Evolutionary conservation across 1,140 invertebrate genomes (phyloP).

Genomic region (Drosophila melanogaster): DNA sequence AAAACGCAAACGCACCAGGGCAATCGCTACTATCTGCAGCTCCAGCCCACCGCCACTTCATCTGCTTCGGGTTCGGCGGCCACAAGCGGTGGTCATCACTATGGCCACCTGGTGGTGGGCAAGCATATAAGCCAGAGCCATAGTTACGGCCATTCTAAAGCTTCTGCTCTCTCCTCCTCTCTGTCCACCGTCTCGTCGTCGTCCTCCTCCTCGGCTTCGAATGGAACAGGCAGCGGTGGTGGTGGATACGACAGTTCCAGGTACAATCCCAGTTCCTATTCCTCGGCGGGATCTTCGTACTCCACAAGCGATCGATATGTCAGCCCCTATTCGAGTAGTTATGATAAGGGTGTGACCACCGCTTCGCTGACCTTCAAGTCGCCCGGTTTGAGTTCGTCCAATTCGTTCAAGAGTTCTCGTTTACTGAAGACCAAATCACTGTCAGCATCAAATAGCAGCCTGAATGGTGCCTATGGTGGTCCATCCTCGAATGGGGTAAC

Average conservation of each 20-base stretch:
- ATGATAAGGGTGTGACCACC: conserved; percentile 84
- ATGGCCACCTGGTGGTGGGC: conserved; percentile 67
- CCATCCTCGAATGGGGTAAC: conserved; percentile 13
- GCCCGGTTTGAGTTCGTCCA: conserved; percentile 61
- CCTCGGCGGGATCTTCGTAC: conserved; percentile 41
- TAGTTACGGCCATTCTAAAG: conserved; percentile 63
- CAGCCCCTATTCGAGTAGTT: conserved; percentile 79
- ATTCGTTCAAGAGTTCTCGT: conserved; percentile 66
- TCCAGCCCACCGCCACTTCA: conserved; percentile 31
- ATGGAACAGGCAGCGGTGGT: conserved; percentile 48
- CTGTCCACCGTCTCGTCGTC: conserved; percentile 47
- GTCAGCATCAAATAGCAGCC: conserved; percentile 73
- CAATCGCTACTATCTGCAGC: conserved; percentile 62
- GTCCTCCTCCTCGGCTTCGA: conserved; percentile 13
- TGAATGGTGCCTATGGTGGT: conserved; percentile 51
- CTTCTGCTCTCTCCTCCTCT: conserved; percentile 63
- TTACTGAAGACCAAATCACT: conserved; percentile 69
- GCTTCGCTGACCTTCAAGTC: conserved; percentile 78
- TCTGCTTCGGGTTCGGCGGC: conserved; percentile 8
- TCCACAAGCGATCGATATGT: conserved; percentile 73
- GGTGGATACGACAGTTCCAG: conserved; percentile 68
- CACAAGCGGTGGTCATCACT: conserved; percentile 31
- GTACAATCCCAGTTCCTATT: conserved; percentile 60
- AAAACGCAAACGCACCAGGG: conserved; percentile 50
- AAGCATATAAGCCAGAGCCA: conserved; percentile 50